Evolutionary conservation across 2,888 invertebrate genomes (phyloP).

Genomic region (Nephrocerus scutellatus): DNA sequence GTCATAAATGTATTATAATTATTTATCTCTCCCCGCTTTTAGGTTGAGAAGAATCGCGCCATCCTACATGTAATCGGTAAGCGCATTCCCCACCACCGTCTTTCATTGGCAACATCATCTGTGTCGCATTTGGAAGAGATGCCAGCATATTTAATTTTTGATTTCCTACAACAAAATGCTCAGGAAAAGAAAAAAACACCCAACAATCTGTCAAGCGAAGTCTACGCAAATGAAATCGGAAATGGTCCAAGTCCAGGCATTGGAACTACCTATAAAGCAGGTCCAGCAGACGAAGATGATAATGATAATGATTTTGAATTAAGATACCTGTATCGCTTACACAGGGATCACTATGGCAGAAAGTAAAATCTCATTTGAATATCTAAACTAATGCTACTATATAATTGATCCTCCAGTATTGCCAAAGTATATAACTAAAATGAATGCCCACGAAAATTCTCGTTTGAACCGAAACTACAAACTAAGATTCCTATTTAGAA

Average conservation of each 20-base stretch:
- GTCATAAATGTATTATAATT: slow-evolving; percentile 4
- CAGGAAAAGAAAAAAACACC: slow-evolving; percentile 16
- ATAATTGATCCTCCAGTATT: too few relatives aligned
- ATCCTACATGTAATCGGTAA: slow-evolving; percentile 72
- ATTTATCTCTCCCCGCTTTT: slow-evolving; percentile 15
- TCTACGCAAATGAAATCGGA: background rate
- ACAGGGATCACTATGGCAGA: slow-evolving; percentile 33
- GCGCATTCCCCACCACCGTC: slow-evolving; percentile 44
- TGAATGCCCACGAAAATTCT: too few relatives aligned
- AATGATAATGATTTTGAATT: slow-evolving; percentile 35
- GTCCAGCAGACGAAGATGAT: too few relatives aligned
- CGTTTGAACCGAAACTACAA: too few relatives aligned
- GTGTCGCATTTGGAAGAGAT: slow-evolving; percentile 26
- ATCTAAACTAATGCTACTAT: too few relatives aligned
- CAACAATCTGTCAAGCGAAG: slow-evolving; percentile 12
- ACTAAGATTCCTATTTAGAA: too few relatives aligned
- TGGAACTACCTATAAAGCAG: too few relatives aligned
- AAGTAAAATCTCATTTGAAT: slow-evolving; percentile 20
- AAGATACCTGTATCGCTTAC: slow-evolving; percentile 40
- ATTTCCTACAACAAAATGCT: slow-evolving; percentile 25
- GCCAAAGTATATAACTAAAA: too few relatives aligned
- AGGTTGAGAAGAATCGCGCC: slow-evolving; percentile 65
- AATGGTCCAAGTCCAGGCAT: too few relatives aligned
- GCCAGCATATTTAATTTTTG: slow-evolving; percentile 25
- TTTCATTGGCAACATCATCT: slow-evolving; percentile 26